These are phyloP conservation scores for Callyntrura sp. DNA, from an alignment of 2,888 invertebrate genomes.

Conservation along the genomic window DNA sequence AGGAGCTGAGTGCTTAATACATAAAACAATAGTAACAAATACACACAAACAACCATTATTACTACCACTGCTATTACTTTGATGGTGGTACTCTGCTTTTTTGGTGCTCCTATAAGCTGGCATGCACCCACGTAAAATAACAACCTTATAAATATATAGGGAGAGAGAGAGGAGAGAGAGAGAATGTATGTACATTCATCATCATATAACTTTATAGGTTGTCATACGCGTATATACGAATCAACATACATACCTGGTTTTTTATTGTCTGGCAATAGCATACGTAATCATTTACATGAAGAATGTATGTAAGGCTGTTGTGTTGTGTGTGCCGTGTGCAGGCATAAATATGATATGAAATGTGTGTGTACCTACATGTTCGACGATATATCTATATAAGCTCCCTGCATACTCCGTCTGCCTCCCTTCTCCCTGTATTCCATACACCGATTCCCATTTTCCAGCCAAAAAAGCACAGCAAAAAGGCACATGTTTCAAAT, in stretches of 20 bases:
- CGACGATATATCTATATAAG: not conserved
- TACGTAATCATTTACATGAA: slow-evolving; percentile 27
- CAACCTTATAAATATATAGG: too few species aligned
- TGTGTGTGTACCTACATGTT: slow-evolving; percentile 9
- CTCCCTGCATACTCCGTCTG: too few species aligned
- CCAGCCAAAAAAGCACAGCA: not conserved
- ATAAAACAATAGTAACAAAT: slow-evolving; percentile 61
- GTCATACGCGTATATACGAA: not conserved
- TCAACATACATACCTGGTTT: slow-evolving; percentile 38
- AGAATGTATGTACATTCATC: not conserved
- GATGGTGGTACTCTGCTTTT: slow-evolving; percentile 27
- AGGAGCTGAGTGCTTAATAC: slow-evolving; percentile 40
- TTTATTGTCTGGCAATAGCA: slow-evolving; percentile 8
- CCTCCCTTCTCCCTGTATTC: not conserved
- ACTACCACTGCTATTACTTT: slow-evolving; percentile 12
- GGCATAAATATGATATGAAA: slow-evolving; percentile 30
- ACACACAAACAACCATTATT: slow-evolving; percentile 60
- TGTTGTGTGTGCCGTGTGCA: not conserved
- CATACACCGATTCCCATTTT: slow-evolving; percentile 34
- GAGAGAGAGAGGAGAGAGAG: too few species aligned
- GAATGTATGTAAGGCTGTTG: slow-evolving; percentile 45
- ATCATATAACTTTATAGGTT: not conserved
- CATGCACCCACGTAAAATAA: slow-evolving; percentile 44
- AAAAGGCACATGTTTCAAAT: slow-evolving; percentile 26
- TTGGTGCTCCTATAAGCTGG: slow-evolving; percentile 37